Evolutionary conservation across 2,888 invertebrate species (phyloP), one percentile per base, ranked within the genome.

Genomic region (Eupithecia inturbata): DNA sequence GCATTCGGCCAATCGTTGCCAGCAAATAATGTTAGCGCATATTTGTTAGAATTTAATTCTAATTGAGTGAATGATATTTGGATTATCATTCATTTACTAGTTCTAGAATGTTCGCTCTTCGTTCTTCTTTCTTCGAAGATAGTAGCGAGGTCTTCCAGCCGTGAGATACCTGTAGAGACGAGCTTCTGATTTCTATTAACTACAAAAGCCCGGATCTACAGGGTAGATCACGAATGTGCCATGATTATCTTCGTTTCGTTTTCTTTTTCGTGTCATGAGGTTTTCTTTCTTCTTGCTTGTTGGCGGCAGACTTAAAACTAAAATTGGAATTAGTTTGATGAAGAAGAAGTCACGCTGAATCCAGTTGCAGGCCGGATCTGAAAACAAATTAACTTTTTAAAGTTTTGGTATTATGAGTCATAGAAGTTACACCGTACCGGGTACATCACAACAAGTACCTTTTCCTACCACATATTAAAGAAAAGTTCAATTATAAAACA

Each of bases 131-230:
- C 72, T 78, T 77, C 67, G 66, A 71, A 70, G 75, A 62, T 77
- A 95, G 96, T 95, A 96, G 96, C 96, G 96, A 95, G 96, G 96
- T 96, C 97, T 97, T 96, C 96, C 97, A 97, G 97, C 98, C 98
- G 98, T 98, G 98, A 98, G 98, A 98, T 98, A 98, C 98, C 98
- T 98, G 98, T 98, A 98, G 98, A 98, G 98, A 98, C 98, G 98
- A 98, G 98, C 98, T 98, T 98, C 98, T 98, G 98, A 98, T 96
- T 94, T 77, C 95, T 93, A 95, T 96, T 96, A 96, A 97, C 97
- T 97, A 98, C 98, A 98, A 98, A 98, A 98, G 98, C 98, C 98
- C 98, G 98, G 98, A 98, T 98, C 98, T 98, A 98, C 98, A 98
- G 98, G 98, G 98, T 98, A 98, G 98, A 97, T 98, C 98, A 98